A percentile compares a stretch with the other conserved stretches of the same genome.
Conservation (phyloP, 2,113 vertebrate genomes). For the Procavia capensis region DNA sequence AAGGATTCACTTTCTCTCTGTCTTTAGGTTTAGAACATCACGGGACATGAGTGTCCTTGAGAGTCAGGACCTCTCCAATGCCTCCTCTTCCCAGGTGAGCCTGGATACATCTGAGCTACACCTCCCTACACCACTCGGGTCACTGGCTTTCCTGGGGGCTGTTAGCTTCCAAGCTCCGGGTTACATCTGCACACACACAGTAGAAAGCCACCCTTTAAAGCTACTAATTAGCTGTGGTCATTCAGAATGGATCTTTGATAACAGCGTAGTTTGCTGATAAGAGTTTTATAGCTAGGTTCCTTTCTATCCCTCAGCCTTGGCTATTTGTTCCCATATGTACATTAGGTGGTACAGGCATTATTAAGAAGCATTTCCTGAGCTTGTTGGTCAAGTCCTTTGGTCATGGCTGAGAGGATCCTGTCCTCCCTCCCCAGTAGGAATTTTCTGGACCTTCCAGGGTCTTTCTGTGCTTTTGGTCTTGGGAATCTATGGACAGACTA, state of each 20-base stretch:
- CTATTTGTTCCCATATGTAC: neutral
- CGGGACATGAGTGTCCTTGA: neutral
- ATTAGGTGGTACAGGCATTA: neutral
- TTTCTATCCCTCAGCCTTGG: neutral
- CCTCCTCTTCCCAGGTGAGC: neutral
- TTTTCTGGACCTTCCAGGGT: neutral
- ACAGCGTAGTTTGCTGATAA: neutral
- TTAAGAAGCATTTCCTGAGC: neutral
- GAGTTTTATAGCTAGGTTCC: neutral
- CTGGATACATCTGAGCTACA: neutral
- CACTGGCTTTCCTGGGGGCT: neutral
- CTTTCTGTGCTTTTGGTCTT: neutral
- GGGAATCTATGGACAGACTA: neutral
- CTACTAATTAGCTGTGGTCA: neutral
- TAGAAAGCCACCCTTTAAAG: rapidly evolving
- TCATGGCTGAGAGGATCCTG: neutral
- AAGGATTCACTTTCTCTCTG: neutral
- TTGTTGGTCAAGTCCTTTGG: neutral
- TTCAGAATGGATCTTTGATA: neutral
- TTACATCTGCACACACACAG: rapidly evolving
- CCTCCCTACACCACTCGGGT: neutral
- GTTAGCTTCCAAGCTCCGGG: neutral
- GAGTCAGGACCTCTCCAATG: neutral
- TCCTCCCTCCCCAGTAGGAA: neutral
- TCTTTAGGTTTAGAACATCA: neutral